Conservation (phyloP, 1,140 invertebrate genomes). For the Uloborus diversus region DNA sequence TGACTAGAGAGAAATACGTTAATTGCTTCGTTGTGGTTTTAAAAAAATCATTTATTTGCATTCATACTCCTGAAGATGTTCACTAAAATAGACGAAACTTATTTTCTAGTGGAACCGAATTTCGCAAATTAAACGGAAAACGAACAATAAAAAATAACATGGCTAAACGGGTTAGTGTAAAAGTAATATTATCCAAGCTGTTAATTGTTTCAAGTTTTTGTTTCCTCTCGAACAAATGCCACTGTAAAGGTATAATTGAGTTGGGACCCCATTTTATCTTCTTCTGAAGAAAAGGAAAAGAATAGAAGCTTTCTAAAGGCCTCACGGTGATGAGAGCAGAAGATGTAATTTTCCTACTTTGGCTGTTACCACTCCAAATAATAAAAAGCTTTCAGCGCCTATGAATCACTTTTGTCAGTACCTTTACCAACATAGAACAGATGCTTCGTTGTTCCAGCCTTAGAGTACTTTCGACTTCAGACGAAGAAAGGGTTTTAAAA, state of each 20-base stretch:
- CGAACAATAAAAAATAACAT: no score
- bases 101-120: no score
- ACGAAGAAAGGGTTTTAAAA: constrained; percentile 6
- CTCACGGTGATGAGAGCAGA: not conserved
- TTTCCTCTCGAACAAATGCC: not conserved
- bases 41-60: no score
- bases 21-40: no score
- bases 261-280: not conserved
- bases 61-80: no score
- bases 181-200: no score
- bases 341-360: not conserved
- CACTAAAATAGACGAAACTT: no score
- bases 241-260: not conserved
- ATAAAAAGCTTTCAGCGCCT: not conserved
- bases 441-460: not conserved
- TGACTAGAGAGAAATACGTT: no score
- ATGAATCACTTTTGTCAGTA: not conserved
- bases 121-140: no score
- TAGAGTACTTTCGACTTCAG: not conserved
- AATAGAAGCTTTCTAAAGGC: not conserved
- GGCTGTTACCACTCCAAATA: not conserved
- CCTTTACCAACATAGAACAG: not conserved
- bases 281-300: not conserved
- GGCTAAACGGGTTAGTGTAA: no score
- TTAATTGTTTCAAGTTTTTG: no score